Conservation (phyloP, 2,888 invertebrate genomes). For the Phorcus lineatus region DNA sequence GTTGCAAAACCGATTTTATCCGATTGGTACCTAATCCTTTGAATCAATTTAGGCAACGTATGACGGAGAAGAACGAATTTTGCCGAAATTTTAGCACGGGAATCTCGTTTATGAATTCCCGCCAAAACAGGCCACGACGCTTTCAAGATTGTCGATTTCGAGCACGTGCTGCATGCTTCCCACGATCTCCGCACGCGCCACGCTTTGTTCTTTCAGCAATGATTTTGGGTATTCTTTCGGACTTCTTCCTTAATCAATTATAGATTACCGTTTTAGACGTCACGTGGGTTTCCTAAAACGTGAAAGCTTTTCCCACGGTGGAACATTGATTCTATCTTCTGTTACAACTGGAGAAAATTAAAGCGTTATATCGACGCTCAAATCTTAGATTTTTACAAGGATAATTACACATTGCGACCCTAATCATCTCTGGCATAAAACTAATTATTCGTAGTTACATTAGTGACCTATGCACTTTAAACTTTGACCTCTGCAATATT, state of each 20-base stretch:
- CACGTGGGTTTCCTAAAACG: neutral
- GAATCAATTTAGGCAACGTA: no score
- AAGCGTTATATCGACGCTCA: neutral
- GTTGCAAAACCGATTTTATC: no score
- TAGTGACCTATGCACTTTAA: no score
- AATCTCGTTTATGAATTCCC: neutral
- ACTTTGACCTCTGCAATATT: no score
- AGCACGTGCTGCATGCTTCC: constrained; percentile 4
- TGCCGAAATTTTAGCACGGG: neutral
- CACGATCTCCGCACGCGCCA: constrained; percentile 1
- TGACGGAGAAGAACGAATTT: no score
- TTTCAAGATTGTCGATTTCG: constrained; percentile 2
- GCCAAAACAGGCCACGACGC: neutral
- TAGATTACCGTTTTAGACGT: constrained; percentile 4
- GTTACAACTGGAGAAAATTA: neutral
- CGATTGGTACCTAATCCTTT: no score
- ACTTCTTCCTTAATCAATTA: constrained; percentile 7
- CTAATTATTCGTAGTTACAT: no score
- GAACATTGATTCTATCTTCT: neutral
- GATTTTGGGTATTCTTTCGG: constrained; percentile 1
- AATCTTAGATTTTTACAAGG: constrained; percentile 2
- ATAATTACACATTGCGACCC: no score
- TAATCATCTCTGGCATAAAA: no score
- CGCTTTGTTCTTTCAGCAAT: neutral
- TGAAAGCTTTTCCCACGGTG: constrained; percentile 15